Base-by-base conservation (phyloP, 2,888 invertebrate genomes). In the Psylliodes chrysocephalus region DNA sequence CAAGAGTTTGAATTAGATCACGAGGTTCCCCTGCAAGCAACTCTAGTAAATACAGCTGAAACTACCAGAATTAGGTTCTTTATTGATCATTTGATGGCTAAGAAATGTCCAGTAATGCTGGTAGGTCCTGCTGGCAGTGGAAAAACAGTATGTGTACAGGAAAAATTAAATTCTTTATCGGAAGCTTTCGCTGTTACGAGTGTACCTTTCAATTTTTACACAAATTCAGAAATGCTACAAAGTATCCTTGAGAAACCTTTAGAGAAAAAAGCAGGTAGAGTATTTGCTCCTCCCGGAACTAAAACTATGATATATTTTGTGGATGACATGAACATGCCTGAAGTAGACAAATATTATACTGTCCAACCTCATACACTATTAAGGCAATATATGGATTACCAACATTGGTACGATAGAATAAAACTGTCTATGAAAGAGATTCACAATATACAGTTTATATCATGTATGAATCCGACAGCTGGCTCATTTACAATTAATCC, bases 311-410 rank as follows among this genome's bases (percentile, higher is more conserved):
- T 97, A 56, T 97, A 96, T 82, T 97, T 97, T 80, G 89, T 97
- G 61, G 97, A 97, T 77, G 97, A 97, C 76, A 89, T 97, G 89
- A 97, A 97, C 80, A 97, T 97, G 96, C 97, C 97, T 0, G 95
- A 95, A 84, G 96, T 96, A 1, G 97, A 97, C 81, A 88, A 88
- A 60, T 97, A 96, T 81, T 95, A 94, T 60, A 97, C 97, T 0
- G 96, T 96, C 10, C 96, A 96, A 79, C 95, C 97, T 0, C 97
- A 97, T 78, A 97, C 97, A 0, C 85, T 97, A 1, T 91, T 97
- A 66, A 85, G 96, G 17, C 95, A 98, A 79, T 95, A 93, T 79
- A 90, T 96, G 87, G 95, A 96, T 82, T 97, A 97, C 79, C 89
- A 87, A 70, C 97, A 97, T 82, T 98, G 97, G 96, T 98, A 97